These are phyloP conservation scores for Muraenolepis orangiensis DNA, from an alignment of 2,797 vertebrate genomes.

Conservation along the genomic window DNA sequence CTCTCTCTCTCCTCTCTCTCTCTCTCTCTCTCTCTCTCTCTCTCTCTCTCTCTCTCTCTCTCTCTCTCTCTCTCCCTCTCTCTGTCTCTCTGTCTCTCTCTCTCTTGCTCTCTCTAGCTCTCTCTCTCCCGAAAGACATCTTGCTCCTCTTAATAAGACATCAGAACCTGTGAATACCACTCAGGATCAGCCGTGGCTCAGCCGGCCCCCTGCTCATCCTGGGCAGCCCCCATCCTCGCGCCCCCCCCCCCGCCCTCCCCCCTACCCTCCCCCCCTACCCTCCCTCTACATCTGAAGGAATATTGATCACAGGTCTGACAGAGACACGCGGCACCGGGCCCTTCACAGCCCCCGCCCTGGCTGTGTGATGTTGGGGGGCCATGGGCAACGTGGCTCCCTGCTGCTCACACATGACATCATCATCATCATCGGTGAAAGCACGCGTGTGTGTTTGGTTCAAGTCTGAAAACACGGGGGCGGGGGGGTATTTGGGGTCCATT, in stretches of 20 bases:
- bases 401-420: conserved; percentile 44
- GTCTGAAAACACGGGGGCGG: not conserved
- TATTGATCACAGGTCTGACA: conserved; percentile 60
- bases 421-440: conserved; percentile 39
- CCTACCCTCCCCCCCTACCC: no score
- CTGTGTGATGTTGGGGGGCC: conserved; percentile 42
- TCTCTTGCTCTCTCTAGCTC: not conserved
- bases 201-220: conserved; percentile 44
- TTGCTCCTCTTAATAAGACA: conserved; percentile 31
- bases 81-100: not conserved
- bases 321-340: conserved; percentile 32
- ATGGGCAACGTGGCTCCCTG: conserved; percentile 32
- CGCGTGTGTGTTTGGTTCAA: conserved; percentile 33
- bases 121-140: conserved; percentile 20
- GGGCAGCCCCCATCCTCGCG: no score
- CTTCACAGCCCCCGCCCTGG: conserved; percentile 38
- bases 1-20: no score
- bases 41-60: no score
- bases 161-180: conserved; percentile 35
- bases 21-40: no score
- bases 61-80: not conserved
- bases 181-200: conserved; percentile 46
- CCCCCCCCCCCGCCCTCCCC: no score
- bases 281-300: conserved; percentile 56
- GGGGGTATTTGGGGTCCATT: not conserved